Percentiles rank a stretch among this genome's conserved stretches.
These are phyloP conservation scores for Acleris holmiana DNA, from an alignment of 2,888 invertebrate genomes.

Conservation along the genomic window DNA sequence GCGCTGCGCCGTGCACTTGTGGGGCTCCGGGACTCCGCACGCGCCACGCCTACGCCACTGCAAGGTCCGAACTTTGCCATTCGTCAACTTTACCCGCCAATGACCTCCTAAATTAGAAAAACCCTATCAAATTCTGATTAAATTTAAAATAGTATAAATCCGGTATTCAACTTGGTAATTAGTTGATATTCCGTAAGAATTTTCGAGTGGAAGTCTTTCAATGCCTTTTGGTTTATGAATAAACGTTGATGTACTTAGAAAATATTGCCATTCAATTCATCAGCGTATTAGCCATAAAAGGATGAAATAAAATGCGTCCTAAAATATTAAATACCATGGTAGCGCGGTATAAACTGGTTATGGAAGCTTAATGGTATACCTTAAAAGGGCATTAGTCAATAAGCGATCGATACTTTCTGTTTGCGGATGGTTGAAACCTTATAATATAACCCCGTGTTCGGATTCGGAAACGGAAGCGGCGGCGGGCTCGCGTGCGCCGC, in stretches of 20 bases:
- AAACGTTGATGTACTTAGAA: slow-evolving; percentile 1
- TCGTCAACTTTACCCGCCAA: slow-evolving; percentile 44
- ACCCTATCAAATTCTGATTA: slow-evolving; percentile 9
- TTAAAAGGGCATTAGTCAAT: slow-evolving; percentile 31
- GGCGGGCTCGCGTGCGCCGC: slow-evolving; percentile 65
- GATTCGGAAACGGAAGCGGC: slow-evolving; percentile 78
- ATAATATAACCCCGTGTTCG: slow-evolving; percentile 61
- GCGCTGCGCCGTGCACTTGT: slow-evolving; percentile 67
- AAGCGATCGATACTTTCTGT: slow-evolving; percentile 41
- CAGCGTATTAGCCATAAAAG: slow-evolving; percentile 8
- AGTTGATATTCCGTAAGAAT: too few species aligned
- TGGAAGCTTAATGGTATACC: too few species aligned
- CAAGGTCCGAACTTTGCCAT: slow-evolving; percentile 42
- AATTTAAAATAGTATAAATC: background rate
- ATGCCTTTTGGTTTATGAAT: slow-evolving; percentile 5
- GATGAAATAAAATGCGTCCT: slow-evolving; percentile 12
- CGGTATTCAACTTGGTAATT: background rate
- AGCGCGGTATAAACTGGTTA: background rate
- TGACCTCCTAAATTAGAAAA: slow-evolving; percentile 32
- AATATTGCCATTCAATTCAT: slow-evolving; percentile 6
- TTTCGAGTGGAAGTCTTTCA: too few species aligned
- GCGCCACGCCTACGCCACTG: slow-evolving; percentile 65
- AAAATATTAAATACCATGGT: too few species aligned
- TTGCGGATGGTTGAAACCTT: slow-evolving; percentile 58
- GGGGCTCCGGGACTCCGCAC: slow-evolving; percentile 65